Evolutionary conservation across 64 coral and sea anemone species (phyloP).

Genomic region (Hydrozoanthus tunicans): DNA sequence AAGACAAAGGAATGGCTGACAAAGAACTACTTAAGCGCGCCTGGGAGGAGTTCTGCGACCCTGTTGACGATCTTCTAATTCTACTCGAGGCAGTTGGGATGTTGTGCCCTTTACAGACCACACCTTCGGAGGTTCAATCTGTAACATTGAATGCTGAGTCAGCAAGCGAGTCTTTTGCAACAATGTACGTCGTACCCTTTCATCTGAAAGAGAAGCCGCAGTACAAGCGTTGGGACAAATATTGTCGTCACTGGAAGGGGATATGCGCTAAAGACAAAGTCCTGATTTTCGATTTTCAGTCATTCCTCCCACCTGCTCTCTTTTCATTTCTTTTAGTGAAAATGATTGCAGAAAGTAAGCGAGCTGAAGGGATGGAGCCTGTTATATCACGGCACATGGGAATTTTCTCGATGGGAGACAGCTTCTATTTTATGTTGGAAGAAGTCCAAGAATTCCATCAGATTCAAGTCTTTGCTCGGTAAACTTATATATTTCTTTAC

Average conservation of each 20-base stretch:
- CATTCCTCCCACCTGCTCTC: conserved; percentile 16
- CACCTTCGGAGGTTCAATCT: background rate
- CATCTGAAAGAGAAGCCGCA: conserved; percentile 25
- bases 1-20: conserved; percentile 48
- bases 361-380: background rate
- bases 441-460: background rate
- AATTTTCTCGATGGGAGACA: conserved; percentile 20
- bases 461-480: conserved; percentile 41
- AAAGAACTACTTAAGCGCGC: conserved; percentile 35
- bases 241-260: conserved; percentile 37
- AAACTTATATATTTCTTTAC: background rate
- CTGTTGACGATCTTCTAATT: conserved; percentile 28
- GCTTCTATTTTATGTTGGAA: conserved; percentile 38
- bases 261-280: conserved; percentile 29
- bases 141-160: background rate
- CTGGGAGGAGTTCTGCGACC: conserved; percentile 24
- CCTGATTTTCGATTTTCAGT: conserved; percentile 41
- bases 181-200: conserved; percentile 42
- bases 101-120: conserved; percentile 31
- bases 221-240: conserved; percentile 14
- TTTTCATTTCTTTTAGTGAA: conserved; percentile 35
- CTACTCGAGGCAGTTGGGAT: conserved; percentile 42
- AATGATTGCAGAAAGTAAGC: conserved; percentile 39
- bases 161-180: background rate
- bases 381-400: conserved; percentile 26